Evolutionary conservation across 2,797 vertebrate genomes (phyloP), one percentile per base, ranked within the genome.

Genomic region (Clarias fuscus): DNA sequence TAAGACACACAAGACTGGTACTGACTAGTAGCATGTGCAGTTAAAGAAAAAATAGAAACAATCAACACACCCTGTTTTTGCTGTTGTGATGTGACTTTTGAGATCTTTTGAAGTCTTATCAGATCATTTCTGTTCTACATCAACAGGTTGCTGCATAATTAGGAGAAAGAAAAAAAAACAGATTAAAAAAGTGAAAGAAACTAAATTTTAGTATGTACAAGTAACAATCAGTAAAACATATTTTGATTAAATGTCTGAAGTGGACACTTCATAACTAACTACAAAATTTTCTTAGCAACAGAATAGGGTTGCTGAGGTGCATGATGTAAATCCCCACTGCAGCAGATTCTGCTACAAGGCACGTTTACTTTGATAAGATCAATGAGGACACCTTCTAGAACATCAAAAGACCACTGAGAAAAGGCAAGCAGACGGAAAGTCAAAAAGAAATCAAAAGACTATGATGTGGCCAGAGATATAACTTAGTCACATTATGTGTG

Each of bases 311-410:
- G n/a, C 5, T 33, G 20, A 40, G 4, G 27, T 7, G 22, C 15
- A 13, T 27, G 30, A 53, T 78, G 8, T n/a, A 70, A 70, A 79
- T 18, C 27, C 7, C 7, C n/a, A 11, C 27, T 22, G 56, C 53
- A 59, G 18, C 75, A n/a, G 62, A 61, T 81, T 81, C n/a, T 33
- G n/a, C 24, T 70, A 30, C 62, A 14, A 72, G 17, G 27, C 58
- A 59, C 1, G 78, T n/a, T 65, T 43, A 7, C 2, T 13, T 24
- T 65, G 85, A 82, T 86, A 86, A 82, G 18, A 86, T 75, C 70
- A 86, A 56, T 56, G 68, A 27, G 68, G 70, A 37, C 76, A 72
- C 24, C n/a, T 37, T 70, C 11, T 30, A 73, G 43, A 33, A 20
- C 58, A 72, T 27, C 59, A 82, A 58, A 59, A 22, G 67, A 80